Base-by-base conservation (phyloP, 2,888 invertebrate genomes). In the Willowsia nigromaculata region DNA sequence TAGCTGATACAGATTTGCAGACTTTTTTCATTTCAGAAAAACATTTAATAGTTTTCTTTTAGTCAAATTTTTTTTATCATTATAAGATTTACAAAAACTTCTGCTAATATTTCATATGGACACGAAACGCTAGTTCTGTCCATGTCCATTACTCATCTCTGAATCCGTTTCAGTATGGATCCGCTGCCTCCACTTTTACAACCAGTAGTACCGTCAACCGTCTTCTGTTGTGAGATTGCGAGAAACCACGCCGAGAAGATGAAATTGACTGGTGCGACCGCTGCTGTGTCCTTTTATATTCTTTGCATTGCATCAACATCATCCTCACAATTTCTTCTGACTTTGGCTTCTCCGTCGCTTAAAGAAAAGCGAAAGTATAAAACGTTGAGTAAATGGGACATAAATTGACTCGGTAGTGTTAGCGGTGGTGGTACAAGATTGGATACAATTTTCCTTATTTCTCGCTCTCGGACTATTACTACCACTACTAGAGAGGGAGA, bases 331-430 rank as follows among this genome's bases (percentile, higher is more conserved):
- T 13, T 59, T 59, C n/a, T n/a, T n/a, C 13, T 71, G 9, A 18
- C 5, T 47, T 25, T 74, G 47, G n/a, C 74, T 50, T 74, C 47
- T 47, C 74, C 43, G 25, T 74, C 43, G 27, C 27, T 27, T 30
- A n/a, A n/a, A n/a, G n/a, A n/a, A n/a, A n/a, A n/a, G n/a, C 11
- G 27, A 47, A 5, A 27, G 37, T 25, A 71, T 13, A 71, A 25
- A 40, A n/a, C 22, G 74, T 74, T 65, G 65, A 74, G 74, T 62
- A 88, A 88, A 82, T 88, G 82, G 74, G 87, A 82, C 87, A 74
- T 82, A 88, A 88, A 88, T 88, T 88, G 87, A 88, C 74, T 43
- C 13, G 43, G 43, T 71, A 43, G 40, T 71, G 71, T 43, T 74
- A 37, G 18, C 43, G 68, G 13, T 71, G 43, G 47, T 5, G 18